A percentile compares a stretch with the other conserved stretches of the same genome.
phyloP scores from a whole-genome alignment of 2,888 invertebrate species.

The Julus scanicus region DNA sequence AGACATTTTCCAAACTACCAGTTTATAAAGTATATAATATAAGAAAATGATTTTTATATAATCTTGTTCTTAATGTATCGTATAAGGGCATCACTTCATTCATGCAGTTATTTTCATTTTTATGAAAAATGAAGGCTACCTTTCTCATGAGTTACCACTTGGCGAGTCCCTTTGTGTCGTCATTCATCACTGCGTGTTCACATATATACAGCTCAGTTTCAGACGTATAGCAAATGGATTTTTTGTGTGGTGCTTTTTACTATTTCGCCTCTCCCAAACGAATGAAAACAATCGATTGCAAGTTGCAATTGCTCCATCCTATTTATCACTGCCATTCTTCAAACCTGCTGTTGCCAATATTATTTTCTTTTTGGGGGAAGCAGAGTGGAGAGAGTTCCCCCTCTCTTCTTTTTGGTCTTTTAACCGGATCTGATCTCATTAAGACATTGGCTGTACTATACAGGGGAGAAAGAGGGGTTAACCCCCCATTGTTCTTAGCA shows the following conservation, averaged over 20 bases:
- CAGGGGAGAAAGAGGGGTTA: no score
- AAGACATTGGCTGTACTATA: not conserved
- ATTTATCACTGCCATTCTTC: constrained; percentile 28
- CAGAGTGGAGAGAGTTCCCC: not conserved
- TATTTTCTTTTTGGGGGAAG: not conserved
- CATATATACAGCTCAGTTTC: not conserved
- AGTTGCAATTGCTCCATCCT: constrained; percentile 21
- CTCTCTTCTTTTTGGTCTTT: not conserved
- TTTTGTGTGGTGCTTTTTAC: not conserved
- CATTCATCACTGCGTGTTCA: not conserved
- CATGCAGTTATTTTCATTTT: no score
- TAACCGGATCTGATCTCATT: constrained; percentile 33
- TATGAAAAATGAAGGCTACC: no score
- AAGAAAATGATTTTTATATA: no score
- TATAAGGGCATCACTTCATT: no score
- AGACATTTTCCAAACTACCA: no score
- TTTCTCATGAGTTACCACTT: no score
- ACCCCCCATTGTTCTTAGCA: not conserved
- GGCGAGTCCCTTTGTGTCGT: not conserved
- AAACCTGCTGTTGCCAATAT: constrained; percentile 33
- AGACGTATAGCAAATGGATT: not conserved
- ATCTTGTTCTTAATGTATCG: no score
- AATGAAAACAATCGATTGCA: constrained; percentile 28
- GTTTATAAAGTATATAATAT: no score
- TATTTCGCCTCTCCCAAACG: not conserved